phyloP scores from a whole-genome alignment of 2,113 vertebrate species.

The Manacus vitellinus region DNA sequence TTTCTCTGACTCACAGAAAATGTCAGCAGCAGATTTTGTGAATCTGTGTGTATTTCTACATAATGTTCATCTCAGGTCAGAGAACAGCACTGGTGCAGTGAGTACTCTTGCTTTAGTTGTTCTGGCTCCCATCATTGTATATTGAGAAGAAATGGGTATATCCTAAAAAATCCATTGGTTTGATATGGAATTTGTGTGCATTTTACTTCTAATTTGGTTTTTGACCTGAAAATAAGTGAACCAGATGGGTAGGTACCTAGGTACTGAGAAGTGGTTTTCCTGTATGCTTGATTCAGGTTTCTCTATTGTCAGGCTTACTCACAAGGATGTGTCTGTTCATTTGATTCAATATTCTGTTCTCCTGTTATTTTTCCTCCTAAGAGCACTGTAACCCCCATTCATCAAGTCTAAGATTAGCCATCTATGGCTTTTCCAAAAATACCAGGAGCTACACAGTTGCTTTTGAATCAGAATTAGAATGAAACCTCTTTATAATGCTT shows the following conservation, averaged over 20 bases:
- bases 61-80: not conserved
- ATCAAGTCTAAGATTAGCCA: conserved; percentile 32
- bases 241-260: not conserved
- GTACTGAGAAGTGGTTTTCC: not conserved
- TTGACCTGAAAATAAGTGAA: not conserved
- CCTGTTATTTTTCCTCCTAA: conserved; percentile 33
- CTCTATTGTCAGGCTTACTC: conserved; percentile 6
- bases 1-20: not conserved
- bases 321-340: not conserved
- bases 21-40: not conserved
- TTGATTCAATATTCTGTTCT: conserved; percentile 7
- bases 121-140: not conserved
- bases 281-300: not conserved
- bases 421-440: conserved; percentile 37
- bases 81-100: not conserved
- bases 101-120: not conserved
- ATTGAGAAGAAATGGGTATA: not conserved
- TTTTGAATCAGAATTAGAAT: conserved; percentile 54
- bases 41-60: not conserved
- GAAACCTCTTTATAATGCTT: conserved; percentile 32
- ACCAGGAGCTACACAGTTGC: conserved; percentile 17
- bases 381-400: conserved; percentile 16
- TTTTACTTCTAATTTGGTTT: not conserved
- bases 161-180: not conserved
- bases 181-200: not conserved